phyloP scores from a whole-genome alignment of 1,140 invertebrate species.

The Papilio machaon region DNA sequence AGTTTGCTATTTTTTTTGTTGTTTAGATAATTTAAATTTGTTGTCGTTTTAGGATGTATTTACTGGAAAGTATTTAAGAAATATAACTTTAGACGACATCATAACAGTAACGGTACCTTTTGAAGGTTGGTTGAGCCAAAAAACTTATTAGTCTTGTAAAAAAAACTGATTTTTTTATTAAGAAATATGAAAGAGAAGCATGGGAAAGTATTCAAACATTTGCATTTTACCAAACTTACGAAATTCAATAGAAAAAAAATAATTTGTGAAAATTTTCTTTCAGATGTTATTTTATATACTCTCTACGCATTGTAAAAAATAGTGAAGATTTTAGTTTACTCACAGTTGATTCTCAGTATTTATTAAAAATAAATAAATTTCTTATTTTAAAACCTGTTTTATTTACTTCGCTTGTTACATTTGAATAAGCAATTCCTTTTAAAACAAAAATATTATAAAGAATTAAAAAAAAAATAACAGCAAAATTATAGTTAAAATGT shows the following conservation, averaged over 20 bases:
- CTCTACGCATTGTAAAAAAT: slow-evolving; percentile 54
- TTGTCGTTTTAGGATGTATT: slow-evolving; percentile 61
- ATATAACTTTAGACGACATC: slow-evolving; percentile 52
- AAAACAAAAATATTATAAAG: not conserved
- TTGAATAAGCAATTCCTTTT: not conserved
- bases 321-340: not conserved
- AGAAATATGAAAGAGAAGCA: not conserved
- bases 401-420: not conserved
- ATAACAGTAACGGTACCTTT: slow-evolving; percentile 48
- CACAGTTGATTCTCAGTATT: not conserved
- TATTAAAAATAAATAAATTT: not conserved
- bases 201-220: not conserved
- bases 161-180: not conserved
- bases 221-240: not conserved
- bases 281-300: slow-evolving; percentile 65
- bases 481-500: not conserved
- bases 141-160: not conserved
- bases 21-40: not conserved
- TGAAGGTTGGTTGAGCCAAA: slow-evolving; percentile 50
- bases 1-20: no score
- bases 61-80: slow-evolving; percentile 46
- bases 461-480: no score
- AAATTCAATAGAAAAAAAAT: not conserved
- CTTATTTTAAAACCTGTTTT: not conserved
- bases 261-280: slow-evolving; percentile 44